Conservation (phyloP, 2,113 vertebrate species). For the Dipodomys merriami region DNA sequence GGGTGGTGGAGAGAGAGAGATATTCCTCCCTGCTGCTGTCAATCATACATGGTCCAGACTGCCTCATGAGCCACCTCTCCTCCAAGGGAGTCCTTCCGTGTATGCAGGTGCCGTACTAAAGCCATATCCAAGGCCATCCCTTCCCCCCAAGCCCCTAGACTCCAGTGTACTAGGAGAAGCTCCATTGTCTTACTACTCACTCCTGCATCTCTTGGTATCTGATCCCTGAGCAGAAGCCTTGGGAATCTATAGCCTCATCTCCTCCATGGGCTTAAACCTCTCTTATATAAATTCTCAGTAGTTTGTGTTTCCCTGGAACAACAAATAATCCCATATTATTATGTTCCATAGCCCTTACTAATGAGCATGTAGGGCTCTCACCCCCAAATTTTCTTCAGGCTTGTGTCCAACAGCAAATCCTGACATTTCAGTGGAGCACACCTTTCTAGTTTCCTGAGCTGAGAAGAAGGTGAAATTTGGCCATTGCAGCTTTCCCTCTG, state of each 20-base stretch:
- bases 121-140: not conserved
- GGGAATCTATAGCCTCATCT: not conserved
- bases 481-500: not conserved
- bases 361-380: not conserved
- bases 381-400: not conserved
- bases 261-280: not conserved
- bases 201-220: not conserved
- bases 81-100: not conserved
- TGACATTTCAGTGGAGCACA: not conserved
- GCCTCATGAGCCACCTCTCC: not conserved
- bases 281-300: too few relatives aligned
- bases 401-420: not conserved
- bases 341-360: not conserved
- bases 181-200: too few relatives aligned
- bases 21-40: not conserved
- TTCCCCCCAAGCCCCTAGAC: not conserved
- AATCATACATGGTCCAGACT: too few relatives aligned
- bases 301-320: not conserved
- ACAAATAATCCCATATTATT: not conserved
- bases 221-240: not conserved
- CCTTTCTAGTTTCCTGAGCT: not conserved
- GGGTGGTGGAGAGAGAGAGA: too few relatives aligned
- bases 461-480: not conserved
- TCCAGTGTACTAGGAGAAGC: too few relatives aligned
- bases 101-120: not conserved